These are phyloP conservation scores for Caiman crocodilus DNA, from an alignment of 2,797 vertebrate genomes.

Conservation along the genomic window DNA sequence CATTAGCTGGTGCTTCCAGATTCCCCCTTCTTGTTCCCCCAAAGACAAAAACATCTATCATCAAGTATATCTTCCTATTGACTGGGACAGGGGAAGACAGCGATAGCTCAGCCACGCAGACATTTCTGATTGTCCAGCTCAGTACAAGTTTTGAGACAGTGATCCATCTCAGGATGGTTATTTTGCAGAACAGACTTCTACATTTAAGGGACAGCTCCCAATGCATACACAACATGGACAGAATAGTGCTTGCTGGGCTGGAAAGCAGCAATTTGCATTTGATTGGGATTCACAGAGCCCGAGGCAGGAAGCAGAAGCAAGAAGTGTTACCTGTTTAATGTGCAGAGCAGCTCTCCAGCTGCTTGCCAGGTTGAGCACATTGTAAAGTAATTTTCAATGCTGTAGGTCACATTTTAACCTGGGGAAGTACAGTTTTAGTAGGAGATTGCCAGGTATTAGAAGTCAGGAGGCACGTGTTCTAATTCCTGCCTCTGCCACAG, in stretches of 20 bases:
- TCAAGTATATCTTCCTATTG: background rate
- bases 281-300: background rate
- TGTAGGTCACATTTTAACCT: background rate
- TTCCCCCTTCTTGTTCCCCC: background rate
- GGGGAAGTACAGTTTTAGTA: background rate
- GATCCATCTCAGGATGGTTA: background rate
- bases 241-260: background rate
- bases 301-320: conserved; percentile 13
- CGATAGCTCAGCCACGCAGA: too few relatives aligned
- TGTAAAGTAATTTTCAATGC: background rate
- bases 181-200: background rate
- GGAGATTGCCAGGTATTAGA: background rate
- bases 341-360: background rate
- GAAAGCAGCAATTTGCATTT: background rate
- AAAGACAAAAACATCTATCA: background rate
- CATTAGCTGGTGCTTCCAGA: background rate
- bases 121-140: background rate
- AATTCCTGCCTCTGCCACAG: background rate
- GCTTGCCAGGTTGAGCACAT: background rate
- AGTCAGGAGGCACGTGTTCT: background rate
- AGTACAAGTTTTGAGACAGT: background rate
- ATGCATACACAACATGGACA: background rate
- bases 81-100: too few relatives aligned
- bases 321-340: background rate
- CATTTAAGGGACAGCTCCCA: background rate